Conservation (phyloP, 1,140 invertebrate genomes). For the Formica selysi region DNA sequence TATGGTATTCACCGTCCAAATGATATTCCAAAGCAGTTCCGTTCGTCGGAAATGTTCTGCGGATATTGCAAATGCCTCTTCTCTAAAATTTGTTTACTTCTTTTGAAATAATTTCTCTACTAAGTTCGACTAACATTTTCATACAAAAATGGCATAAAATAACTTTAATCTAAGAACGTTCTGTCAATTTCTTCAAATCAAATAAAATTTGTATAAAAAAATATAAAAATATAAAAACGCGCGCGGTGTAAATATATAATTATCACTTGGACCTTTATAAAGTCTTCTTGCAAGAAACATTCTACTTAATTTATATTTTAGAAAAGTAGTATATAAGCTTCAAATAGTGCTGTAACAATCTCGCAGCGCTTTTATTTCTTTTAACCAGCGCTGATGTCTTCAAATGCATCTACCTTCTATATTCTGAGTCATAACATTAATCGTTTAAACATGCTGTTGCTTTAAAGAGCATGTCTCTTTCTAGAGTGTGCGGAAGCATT, state of each 20-base stretch:
- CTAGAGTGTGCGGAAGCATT: constrained; percentile 23
- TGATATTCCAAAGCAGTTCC: not conserved
- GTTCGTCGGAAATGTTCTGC: not conserved
- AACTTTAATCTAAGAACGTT: not conserved
- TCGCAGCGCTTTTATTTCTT: constrained; percentile 5
- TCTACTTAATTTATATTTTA: not conserved
- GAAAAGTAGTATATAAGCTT: not conserved
- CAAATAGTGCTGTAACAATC: not conserved
- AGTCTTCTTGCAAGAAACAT: not conserved
- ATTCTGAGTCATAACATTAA: constrained; percentile 58
- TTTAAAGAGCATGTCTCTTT: constrained; percentile 45
- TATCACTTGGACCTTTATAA: not conserved
- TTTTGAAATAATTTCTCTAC: not conserved
- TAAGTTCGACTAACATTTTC: not conserved
- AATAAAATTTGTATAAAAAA: constrained; percentile 1
- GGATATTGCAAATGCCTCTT: not conserved
- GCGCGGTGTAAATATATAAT: not conserved
- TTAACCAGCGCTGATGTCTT: not conserved
- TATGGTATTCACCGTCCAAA: not conserved
- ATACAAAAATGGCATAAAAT: not conserved
- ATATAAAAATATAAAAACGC: not conserved
- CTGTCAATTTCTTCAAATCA: not conserved
- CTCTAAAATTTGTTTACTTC: not conserved
- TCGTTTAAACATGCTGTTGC: constrained; percentile 20
- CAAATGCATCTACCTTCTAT: not conserved